Evolutionary conservation across 2,888 invertebrate genomes (phyloP).

Genomic region (Ganaspis brasiliensis): DNA sequence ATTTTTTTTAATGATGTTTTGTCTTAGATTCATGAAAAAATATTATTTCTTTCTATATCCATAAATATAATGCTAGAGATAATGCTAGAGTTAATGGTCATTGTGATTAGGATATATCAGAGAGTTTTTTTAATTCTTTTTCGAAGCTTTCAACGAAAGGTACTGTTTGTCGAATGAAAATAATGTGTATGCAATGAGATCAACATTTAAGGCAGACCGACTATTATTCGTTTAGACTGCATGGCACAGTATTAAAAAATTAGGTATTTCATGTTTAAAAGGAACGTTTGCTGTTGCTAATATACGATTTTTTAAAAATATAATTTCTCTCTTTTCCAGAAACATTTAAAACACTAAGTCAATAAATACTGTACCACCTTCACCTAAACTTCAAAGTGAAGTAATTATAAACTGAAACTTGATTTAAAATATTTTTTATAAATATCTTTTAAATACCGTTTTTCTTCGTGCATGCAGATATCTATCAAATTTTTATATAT

Average conservation of each 20-base stretch:
- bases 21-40: too few relatives aligned
- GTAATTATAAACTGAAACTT: background rate
- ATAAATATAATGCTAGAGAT: too few relatives aligned
- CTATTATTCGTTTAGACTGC: background rate
- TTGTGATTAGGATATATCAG: background rate
- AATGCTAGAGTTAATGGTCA: background rate
- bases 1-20: too few relatives aligned
- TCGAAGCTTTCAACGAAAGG: background rate
- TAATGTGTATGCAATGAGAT: slow-evolving; percentile 32
- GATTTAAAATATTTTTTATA: background rate
- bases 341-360: too few relatives aligned
- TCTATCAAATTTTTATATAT: background rate
- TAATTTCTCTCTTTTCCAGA: background rate
- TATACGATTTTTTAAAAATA: background rate
- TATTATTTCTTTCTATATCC: too few relatives aligned
- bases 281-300: background rate
- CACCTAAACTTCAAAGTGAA: background rate
- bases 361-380: slow-evolving; percentile 6
- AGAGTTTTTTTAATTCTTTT: background rate
- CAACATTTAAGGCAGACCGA: background rate
- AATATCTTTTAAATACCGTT: background rate
- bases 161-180: slow-evolving; percentile 16
- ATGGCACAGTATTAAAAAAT: background rate
- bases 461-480: slow-evolving; percentile 22
- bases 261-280: too few relatives aligned